phyloP scores from a whole-genome alignment of 2,113 vertebrate genomes.

The Bostrychus sinensis region DNA sequence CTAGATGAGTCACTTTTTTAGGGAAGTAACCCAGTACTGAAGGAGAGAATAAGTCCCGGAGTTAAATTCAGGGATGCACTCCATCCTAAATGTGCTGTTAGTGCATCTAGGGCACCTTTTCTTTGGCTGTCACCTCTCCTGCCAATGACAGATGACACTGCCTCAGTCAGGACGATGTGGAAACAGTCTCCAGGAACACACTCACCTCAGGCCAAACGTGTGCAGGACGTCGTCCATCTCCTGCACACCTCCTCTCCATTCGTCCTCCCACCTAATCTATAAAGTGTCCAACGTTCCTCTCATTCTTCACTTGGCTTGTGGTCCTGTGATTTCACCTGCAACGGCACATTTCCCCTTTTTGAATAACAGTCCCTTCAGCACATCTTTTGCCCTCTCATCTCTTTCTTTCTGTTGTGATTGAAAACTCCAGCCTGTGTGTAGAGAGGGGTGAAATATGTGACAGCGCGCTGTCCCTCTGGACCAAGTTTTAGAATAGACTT shows the following conservation, averaged over 20 bases:
- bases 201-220: conserved; percentile 68
- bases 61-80: conserved; percentile 13
- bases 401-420: conserved; percentile 30
- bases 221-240: conserved; percentile 48
- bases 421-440: conserved; percentile 23
- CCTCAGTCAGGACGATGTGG: conserved; percentile 57
- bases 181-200: conserved; percentile 56
- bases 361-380: conserved; percentile 16
- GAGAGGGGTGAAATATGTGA: conserved; percentile 41
- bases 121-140: conserved; percentile 66
- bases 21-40: conserved; percentile 24
- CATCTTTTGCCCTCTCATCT: conserved; percentile 4
- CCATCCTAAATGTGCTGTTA: conserved; percentile 38
- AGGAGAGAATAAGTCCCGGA: conserved; percentile 12
- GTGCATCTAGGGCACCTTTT: conserved; percentile 67
- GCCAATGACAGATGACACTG: conserved; percentile 75
- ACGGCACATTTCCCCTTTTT: conserved; percentile 14
- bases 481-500: conserved; percentile 46
- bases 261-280: conserved; percentile 29
- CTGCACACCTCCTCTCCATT: conserved; percentile 1
- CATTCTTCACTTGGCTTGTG: conserved; percentile 27
- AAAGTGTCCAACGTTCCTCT: conserved; percentile 15
- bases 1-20: conserved; percentile 13
- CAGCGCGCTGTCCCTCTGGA: conserved; percentile 27
- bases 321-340: conserved; percentile 37